These are phyloP conservation scores for Cryptomyrus ogoouensis DNA, from an alignment of 2,113 vertebrate species.

Conservation along the genomic window DNA sequence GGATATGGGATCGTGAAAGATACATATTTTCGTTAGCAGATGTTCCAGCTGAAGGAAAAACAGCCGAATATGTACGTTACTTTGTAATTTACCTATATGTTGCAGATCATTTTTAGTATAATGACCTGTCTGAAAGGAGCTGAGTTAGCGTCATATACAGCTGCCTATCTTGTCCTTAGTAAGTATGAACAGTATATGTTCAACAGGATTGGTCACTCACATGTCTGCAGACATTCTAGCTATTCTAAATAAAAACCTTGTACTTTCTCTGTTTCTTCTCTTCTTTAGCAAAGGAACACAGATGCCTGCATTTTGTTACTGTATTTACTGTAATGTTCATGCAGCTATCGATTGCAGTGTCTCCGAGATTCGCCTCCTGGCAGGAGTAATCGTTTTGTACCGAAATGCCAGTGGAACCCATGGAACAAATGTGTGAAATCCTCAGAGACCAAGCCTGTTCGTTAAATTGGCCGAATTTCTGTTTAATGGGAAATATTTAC, in stretches of 20 bases:
- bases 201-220: slow-evolving; percentile 4
- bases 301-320: slow-evolving; percentile 18
- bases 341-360: slow-evolving; percentile 26
- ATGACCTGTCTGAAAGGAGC: neutral
- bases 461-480: neutral
- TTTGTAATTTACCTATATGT: neutral
- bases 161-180: neutral
- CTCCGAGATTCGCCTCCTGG: slow-evolving; percentile 34
- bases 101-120: neutral
- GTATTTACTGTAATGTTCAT: slow-evolving; percentile 33
- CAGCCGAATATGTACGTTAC: neutral
- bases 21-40: neutral
- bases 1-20: neutral
- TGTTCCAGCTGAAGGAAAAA: neutral
- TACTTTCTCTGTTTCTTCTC: slow-evolving; percentile 27
- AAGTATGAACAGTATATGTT: neutral
- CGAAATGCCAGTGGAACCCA: slow-evolving; percentile 26
- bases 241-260: slow-evolving; percentile 23
- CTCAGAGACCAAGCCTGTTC: neutral
- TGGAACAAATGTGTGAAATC: neutral
- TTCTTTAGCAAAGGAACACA: slow-evolving; percentile 24
- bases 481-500: neutral
- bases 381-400: slow-evolving; percentile 27
- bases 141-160: neutral
- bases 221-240: slow-evolving; percentile 30